These are phyloP conservation scores for Pherbina coryleti DNA, from an alignment of 2,888 invertebrate species.

Conservation along the genomic window DNA sequence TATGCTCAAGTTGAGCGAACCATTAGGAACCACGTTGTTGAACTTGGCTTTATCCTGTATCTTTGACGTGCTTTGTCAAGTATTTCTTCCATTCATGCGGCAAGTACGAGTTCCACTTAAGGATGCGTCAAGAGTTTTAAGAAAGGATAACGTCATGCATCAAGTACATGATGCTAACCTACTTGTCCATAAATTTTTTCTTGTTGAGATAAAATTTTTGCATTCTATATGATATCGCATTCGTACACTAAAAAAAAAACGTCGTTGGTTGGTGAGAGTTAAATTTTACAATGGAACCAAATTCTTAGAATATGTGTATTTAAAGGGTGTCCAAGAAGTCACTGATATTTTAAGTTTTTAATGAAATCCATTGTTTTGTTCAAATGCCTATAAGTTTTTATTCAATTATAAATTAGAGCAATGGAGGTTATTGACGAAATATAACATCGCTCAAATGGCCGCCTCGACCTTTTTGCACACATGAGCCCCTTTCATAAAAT, in stretches of 20 bases:
- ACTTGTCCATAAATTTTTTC: slow-evolving; percentile 20
- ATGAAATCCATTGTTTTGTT: too few species aligned
- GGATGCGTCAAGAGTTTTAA: slow-evolving; percentile 4
- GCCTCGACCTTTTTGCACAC: too few species aligned
- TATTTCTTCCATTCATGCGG: not conserved
- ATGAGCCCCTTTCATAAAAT: too few species aligned
- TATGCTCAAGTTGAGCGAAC: not conserved
- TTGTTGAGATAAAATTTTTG: not conserved
- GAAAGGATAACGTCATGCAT: slow-evolving; percentile 30
- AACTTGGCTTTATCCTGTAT: not conserved
- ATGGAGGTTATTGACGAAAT: too few species aligned
- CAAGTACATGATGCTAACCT: slow-evolving; percentile 4
- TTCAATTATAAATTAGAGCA: too few species aligned
- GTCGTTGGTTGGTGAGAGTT: not conserved
- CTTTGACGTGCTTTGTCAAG: not conserved
- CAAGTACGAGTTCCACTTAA: slow-evolving; percentile 45
- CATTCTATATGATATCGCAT: not conserved
- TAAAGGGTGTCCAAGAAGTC: too few species aligned
- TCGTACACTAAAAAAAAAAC: not conserved
- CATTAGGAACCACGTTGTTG: not conserved
- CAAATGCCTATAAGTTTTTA: too few species aligned
- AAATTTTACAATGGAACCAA: too few species aligned
- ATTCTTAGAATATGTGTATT: too few species aligned
- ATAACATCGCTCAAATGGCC: too few species aligned
- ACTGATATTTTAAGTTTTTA: too few species aligned